Percentiles rank a stretch among this genome's conserved stretches.
Evolutionary conservation across 2,888 invertebrate species (phyloP).

Genomic region (Xestia c-nigrum): DNA sequence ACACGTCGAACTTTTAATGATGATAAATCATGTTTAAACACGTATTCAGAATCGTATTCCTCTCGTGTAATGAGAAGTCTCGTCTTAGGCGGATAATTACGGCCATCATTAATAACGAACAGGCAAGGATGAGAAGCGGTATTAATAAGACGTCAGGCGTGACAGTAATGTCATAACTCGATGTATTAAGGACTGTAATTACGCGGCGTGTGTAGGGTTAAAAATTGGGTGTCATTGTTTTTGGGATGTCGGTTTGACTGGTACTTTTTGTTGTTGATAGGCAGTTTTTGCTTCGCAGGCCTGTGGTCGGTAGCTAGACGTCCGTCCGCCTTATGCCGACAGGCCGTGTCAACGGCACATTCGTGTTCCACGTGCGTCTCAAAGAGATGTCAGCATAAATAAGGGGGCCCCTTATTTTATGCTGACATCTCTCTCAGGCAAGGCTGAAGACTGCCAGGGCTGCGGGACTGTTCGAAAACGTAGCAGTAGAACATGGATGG

Average conservation of each 20-base stretch:
- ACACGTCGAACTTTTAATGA: constrained; percentile 81
- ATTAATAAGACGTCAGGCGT: constrained; percentile 79
- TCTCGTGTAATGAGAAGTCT: constrained; percentile 75
- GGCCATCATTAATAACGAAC: constrained; percentile 82
- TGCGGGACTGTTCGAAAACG: no score
- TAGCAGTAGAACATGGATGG: no score
- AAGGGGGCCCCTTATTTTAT: no score
- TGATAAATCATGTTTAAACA: constrained; percentile 81
- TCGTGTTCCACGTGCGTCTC: no score
- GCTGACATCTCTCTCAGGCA: no score
- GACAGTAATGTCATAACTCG: constrained; percentile 78
- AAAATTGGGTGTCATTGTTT: constrained; percentile 44
- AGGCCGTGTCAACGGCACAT: no score
- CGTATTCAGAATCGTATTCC: constrained; percentile 78
- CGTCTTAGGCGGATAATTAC: constrained; percentile 82
- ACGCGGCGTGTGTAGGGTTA: constrained; percentile 59
- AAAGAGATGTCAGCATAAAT: no score
- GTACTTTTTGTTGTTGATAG: not conserved
- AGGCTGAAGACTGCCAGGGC: no score
- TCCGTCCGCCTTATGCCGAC: no score
- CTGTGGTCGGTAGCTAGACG: no score
- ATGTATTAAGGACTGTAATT: constrained; percentile 71
- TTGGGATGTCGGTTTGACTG: not conserved
- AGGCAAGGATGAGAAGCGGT: constrained; percentile 78
- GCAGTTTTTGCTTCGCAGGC: no score